Base-by-base conservation (phyloP, 1,140 invertebrate genomes). In the Drosophila subobscura region DNA sequence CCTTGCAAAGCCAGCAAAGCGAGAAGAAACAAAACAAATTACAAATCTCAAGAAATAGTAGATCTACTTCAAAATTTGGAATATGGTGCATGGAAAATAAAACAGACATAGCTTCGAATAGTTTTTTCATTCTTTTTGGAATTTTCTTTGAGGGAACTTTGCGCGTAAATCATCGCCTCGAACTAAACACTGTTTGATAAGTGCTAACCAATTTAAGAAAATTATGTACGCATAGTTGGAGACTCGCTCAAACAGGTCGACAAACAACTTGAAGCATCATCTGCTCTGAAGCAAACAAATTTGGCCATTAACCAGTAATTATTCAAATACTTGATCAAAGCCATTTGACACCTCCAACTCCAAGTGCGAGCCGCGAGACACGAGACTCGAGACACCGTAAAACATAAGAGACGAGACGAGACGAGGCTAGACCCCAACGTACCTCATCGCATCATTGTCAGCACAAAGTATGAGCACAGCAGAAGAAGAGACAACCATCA, bases 401-500 rank as follows among this genome's bases (percentile, higher is more conserved):
- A 12, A 4, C 33, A 37, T 37, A 37, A 37, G 6, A 12, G 33
- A 37, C 8, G 29, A 33, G 29, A 29, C 29, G 29, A 29, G 29
- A 8, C 29, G 29, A 33, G 16, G 16, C 16, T 20, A 20, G 29
- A 8, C 8, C 29, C 8, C 5, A 27, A 27, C 25, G 25, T 27
- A 33, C 49, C 49, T 33, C 6, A 16, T 33, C 7, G 14, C 14
- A 50, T 50, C 23, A 14, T 50, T 23, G 16, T n/a, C 12, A 20
- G 16, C 51, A 40, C 25, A 1, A 42, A 54, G n/a, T 20, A 60
- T n/a, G 23, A 51, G 52, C 22, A 37, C 22, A 46, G 33, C 41
- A 22, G 22, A 74, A 46, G 54, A 51, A 65, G 54, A 47, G 52
- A 60, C 27, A 46, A 55, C 55, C 33, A 65, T 47, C 20, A 51